phyloP scores from a whole-genome alignment of 2,888 invertebrate genomes.

The Julus scandinavius region DNA sequence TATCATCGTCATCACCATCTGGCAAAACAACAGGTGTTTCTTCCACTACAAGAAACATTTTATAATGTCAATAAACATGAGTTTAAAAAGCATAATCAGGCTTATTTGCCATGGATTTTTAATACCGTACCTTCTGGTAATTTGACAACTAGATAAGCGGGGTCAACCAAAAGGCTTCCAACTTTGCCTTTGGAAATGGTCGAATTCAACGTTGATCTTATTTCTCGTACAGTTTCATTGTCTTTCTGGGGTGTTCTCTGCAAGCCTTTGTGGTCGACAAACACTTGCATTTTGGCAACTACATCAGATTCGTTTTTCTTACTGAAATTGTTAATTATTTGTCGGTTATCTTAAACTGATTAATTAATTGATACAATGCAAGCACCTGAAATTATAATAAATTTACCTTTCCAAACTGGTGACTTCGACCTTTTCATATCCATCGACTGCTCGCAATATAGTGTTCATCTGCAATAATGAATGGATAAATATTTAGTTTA shows the following conservation, averaged over 20 bases:
- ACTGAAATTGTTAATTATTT: conserved; percentile 63
- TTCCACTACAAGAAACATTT: conserved; percentile 28
- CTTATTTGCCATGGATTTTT: background rate
- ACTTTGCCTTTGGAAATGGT: conserved; percentile 79
- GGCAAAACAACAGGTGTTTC: background rate
- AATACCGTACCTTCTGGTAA: conserved; percentile 57
- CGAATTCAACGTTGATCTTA: conserved; percentile 69
- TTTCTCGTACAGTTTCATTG: conserved; percentile 1
- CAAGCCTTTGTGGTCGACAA: conserved; percentile 71
- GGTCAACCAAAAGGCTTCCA: conserved; percentile 83
- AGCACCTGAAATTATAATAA: background rate
- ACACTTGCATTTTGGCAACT: conserved; percentile 79
- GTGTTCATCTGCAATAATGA: conserved; percentile 68
- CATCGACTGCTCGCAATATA: conserved; percentile 73
- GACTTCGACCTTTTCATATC: conserved; percentile 78
- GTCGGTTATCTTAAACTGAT: too few relatives aligned
- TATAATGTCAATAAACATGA: background rate
- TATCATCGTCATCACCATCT: background rate
- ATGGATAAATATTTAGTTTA: background rate
- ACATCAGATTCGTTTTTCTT: conserved; percentile 73
- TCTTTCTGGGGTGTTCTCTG: background rate
- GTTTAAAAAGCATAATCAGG: too few relatives aligned
- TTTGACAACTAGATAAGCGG: conserved; percentile 75
- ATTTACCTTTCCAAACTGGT: conserved; percentile 75
- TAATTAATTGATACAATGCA: conserved; percentile 44